A percentile compares a stretch with the other conserved stretches of the same genome.
Conservation (phyloP, 2,797 vertebrate species). For the Diglossa cyanea region DNA sequence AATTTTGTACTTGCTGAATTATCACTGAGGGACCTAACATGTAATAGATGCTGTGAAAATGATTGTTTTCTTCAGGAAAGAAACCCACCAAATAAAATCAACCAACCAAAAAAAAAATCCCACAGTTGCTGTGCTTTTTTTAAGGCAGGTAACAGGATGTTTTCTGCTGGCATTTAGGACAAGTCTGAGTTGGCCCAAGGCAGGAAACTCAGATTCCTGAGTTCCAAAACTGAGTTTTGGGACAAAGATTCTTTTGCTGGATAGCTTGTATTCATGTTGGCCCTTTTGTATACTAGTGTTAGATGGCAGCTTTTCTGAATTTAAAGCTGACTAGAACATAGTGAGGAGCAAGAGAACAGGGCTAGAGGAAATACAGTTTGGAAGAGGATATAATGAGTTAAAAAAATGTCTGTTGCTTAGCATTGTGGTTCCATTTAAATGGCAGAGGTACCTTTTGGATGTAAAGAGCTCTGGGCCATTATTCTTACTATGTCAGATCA, state of each 20-base stretch:
- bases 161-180: not conserved
- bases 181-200: not conserved
- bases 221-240: not conserved
- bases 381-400: not conserved
- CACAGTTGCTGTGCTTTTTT: not conserved
- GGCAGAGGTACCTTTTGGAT: not conserved
- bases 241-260: not conserved
- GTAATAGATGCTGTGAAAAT: not conserved
- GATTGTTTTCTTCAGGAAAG: not conserved
- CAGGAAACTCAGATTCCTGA: not conserved
- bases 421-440: not conserved
- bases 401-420: not conserved
- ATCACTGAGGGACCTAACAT: not conserved
- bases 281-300: not conserved
- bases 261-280: not conserved
- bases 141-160: not conserved
- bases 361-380: not conserved
- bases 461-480: conserved; percentile 13
- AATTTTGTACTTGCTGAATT: not conserved
- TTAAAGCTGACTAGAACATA: not conserved
- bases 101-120: not conserved
- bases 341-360: not conserved
- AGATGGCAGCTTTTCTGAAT: not conserved
- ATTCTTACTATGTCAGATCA: not conserved
- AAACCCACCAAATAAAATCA: no score